Percentiles rank a stretch among this genome's conserved stretches.
These are phyloP conservation scores for Heterodera schachtii DNA, from an alignment of 1,140 invertebrate species.

Conservation along the genomic window DNA sequence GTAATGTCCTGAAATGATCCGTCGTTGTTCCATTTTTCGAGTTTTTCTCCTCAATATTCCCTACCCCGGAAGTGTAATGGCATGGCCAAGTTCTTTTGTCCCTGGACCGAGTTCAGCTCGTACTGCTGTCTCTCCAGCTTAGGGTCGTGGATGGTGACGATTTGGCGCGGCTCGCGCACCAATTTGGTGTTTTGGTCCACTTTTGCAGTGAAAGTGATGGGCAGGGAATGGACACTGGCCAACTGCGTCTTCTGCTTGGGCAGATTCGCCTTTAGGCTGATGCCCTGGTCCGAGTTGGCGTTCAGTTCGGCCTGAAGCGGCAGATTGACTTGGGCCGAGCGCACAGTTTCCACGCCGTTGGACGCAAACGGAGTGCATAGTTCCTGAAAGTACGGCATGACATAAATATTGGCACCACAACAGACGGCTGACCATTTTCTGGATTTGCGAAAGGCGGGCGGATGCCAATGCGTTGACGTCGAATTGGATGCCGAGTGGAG, in stretches of 20 bases:
- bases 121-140: conserved; percentile 22
- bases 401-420: neutral
- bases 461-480: conserved; percentile 18
- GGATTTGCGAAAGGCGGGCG: conserved; percentile 20
- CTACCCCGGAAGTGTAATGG: conserved; percentile 19
- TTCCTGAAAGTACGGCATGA: neutral
- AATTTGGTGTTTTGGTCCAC: conserved; percentile 14
- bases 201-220: conserved; percentile 42
- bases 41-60: neutral
- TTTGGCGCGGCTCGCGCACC: conserved; percentile 31
- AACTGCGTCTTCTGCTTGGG: conserved; percentile 44
- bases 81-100: conserved; percentile 22
- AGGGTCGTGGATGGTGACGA: conserved; percentile 19
- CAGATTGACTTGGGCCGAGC: conserved; percentile 37
- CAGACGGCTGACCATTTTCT: conserved; percentile 21
- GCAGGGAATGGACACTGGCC: conserved; percentile 41
- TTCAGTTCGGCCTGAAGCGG: conserved; percentile 37
- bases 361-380: conserved; percentile 18
- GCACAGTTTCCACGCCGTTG: conserved; percentile 33
- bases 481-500: neutral
- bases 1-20: neutral
- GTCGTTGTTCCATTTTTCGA: neutral
- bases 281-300: conserved; percentile 12
- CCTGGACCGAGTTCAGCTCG: conserved; percentile 15
- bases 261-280: conserved; percentile 32